These are phyloP conservation scores for Pasiphila rectangulata DNA, from an alignment of 2,888 invertebrate genomes.

Conservation along the genomic window DNA sequence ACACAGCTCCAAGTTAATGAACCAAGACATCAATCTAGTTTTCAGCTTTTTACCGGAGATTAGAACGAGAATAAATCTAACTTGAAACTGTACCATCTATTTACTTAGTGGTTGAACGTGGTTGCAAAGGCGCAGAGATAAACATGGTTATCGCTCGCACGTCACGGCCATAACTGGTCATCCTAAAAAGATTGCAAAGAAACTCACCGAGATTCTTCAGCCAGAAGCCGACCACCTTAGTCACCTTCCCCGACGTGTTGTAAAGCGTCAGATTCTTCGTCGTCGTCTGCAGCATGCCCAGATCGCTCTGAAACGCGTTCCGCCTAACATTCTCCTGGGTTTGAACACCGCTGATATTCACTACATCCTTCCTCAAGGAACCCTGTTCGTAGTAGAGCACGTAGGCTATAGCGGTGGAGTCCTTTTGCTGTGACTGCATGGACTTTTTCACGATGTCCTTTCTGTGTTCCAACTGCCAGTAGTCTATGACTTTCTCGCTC, in stretches of 20 bases:
- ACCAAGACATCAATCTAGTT: too few relatives aligned
- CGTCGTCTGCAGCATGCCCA: slow-evolving; percentile 57
- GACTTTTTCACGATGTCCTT: slow-evolving; percentile 66
- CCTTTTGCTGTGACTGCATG: slow-evolving; percentile 43
- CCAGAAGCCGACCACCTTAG: slow-evolving; percentile 67
- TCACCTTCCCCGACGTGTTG: slow-evolving; percentile 63
- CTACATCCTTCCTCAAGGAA: slow-evolving; percentile 51
- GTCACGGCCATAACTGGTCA: too few relatives aligned
- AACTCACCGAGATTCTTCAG: slow-evolving; percentile 70
- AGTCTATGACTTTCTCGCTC: slow-evolving; percentile 50
- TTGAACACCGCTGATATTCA: slow-evolving; percentile 49
- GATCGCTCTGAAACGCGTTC: slow-evolving; percentile 63
- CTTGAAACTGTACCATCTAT: too few relatives aligned
- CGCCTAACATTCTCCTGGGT: slow-evolving; percentile 55
- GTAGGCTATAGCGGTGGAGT: slow-evolving; percentile 63
- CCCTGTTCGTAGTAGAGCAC: slow-evolving; percentile 74
- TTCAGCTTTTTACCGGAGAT: too few relatives aligned
- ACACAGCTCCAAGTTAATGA: too few relatives aligned
- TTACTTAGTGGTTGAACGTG: too few relatives aligned
- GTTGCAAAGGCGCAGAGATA: too few relatives aligned
- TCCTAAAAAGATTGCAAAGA: too few relatives aligned
- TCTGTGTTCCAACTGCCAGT: slow-evolving; percentile 42
- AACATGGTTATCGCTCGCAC: too few relatives aligned
- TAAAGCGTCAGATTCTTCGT: slow-evolving; percentile 65
- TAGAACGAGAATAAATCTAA: too few relatives aligned